phyloP scores from a whole-genome alignment of 2,888 invertebrate species.

The Aspidiotus rigidus region DNA sequence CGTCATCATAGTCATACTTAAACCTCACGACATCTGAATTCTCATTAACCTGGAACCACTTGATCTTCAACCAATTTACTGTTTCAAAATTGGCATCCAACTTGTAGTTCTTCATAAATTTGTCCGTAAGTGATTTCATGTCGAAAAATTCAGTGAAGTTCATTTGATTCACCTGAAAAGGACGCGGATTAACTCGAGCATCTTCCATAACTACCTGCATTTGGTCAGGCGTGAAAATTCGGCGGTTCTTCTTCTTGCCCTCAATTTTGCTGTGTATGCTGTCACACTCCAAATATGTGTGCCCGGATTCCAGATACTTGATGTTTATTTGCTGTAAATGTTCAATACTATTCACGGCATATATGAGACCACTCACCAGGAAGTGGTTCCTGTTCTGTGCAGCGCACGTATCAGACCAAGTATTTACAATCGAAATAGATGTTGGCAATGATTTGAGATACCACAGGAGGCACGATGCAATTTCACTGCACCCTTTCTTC shows the following conservation, averaged over 20 bases:
- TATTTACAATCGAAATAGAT: background rate
- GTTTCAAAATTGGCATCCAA: background rate
- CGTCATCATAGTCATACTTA: background rate
- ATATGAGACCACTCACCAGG: background rate
- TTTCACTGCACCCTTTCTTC: too few species aligned
- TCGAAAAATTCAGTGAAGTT: background rate
- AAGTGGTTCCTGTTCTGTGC: background rate
- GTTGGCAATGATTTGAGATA: too few species aligned
- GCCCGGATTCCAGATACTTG: conserved; percentile 10
- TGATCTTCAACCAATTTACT: conserved; percentile 2
- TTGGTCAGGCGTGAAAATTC: background rate
- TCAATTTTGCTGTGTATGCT: background rate
- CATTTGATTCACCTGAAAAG: background rate
- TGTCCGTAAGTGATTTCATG: background rate
- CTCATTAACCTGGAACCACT: background rate
- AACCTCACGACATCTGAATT: background rate
- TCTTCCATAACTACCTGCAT: background rate
- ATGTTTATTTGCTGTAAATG: background rate
- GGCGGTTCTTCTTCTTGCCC: background rate
- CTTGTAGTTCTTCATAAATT: background rate
- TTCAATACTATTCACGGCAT: background rate
- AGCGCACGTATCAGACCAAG: background rate
- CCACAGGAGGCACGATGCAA: too few species aligned
- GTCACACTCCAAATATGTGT: conserved; percentile 11
- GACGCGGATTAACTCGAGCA: background rate